Evolutionary conservation across 1,140 invertebrate species (phyloP), one percentile per base, ranked within the genome.

Genomic region (Coptotermes formosanus): DNA sequence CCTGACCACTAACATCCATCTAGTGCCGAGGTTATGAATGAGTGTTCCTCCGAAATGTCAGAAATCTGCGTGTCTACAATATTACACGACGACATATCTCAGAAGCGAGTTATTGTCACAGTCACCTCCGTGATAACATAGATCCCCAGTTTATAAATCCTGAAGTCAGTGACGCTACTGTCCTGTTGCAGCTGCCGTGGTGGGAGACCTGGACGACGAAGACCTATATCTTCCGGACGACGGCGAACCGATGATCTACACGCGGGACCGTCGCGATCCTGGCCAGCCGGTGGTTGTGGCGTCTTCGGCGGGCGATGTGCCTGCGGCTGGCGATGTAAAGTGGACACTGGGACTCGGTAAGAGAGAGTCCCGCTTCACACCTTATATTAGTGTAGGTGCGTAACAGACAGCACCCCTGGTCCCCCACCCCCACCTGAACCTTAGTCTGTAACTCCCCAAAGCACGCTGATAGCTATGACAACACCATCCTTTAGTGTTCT

Each of bases 341-440:
- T 89, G 88, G 88, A 86, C 81, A 25, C 84, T 89, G 81, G 88
- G 88, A 75, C 88, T 89, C 81, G 88, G 88, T 89, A 89, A 89
- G 88, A 83, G 88, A 48, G 84, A 88, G 83, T 83, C 88, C 83
- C 86, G 82, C 82, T 88, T 88, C 87, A 88, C 88, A 69, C 88
- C 88, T 84, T 89, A 88, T 86, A 84, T 88, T 88, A 89, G 88
- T 86, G 88, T 89, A 88, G 88, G 88, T 89, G 88, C 88, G 88
- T 89, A 88, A 83, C 85, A 55, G 1, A 25, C 64, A 75, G 64
- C 64, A 75, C 64, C 6, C n/a, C 38, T 38, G 38, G 2, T 55
- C 52, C 52, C 52, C 19, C 19, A 55, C 38, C 38, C 38, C 38
- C 38, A 38, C 38, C 25, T 3, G 0, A n/a, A 9, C 7, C 25